These are phyloP conservation scores for Tupaia chinensis DNA, from an alignment of 2,113 vertebrate species.

Conservation along the genomic window DNA sequence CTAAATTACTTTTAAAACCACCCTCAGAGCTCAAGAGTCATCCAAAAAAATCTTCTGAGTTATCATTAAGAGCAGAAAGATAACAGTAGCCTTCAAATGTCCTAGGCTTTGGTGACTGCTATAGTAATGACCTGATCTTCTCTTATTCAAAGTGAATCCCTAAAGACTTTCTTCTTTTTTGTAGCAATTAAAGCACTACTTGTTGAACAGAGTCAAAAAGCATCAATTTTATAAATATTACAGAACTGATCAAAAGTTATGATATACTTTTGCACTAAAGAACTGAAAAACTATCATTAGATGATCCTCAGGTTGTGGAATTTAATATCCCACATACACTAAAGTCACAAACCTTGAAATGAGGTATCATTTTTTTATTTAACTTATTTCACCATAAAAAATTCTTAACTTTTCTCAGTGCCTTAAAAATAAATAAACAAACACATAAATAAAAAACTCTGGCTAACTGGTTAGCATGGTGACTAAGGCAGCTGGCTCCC, in stretches of 20 bases:
- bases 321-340: background rate
- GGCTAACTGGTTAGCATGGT: too few relatives aligned
- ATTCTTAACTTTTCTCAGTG: background rate
- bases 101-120: background rate
- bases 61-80: background rate
- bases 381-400: background rate
- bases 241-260: background rate
- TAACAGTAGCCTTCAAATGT: background rate
- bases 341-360: background rate
- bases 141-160: background rate
- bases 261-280: too few relatives aligned
- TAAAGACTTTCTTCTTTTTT: background rate
- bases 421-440: background rate
- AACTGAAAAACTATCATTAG: background rate
- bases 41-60: slow-evolving; percentile 8
- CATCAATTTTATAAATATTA: background rate
- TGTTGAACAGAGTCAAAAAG: background rate
- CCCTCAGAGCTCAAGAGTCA: background rate
- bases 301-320: background rate
- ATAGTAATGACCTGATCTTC: background rate
- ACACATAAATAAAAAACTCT: too few relatives aligned
- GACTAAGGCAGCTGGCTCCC: too few relatives aligned
- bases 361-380: background rate
- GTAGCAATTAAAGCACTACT: background rate
- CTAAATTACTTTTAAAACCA: slow-evolving; percentile 20